These are phyloP conservation scores for Anastrepha obliqua DNA, from an alignment of 1,140 invertebrate genomes.

Conservation along the genomic window DNA sequence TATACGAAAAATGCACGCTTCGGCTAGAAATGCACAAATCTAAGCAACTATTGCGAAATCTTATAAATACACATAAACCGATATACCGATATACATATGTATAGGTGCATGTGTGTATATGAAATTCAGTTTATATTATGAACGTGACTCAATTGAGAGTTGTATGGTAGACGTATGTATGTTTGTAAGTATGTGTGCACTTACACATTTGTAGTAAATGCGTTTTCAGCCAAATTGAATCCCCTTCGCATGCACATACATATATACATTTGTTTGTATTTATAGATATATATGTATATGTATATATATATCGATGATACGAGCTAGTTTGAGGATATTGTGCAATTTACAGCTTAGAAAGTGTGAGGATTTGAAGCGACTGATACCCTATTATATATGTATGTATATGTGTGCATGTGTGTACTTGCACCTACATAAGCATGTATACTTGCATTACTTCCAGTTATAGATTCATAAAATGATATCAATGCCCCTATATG, in stretches of 20 bases:
- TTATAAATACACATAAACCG: background rate
- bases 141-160: constrained; percentile 15
- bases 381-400: background rate
- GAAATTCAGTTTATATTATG: background rate
- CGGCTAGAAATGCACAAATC: background rate
- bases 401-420: too few species aligned
- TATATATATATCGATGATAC: background rate
- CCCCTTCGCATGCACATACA: background rate
- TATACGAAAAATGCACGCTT: background rate
- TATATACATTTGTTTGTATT: too few species aligned
- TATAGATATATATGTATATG: too few species aligned
- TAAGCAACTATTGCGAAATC: background rate
- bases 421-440: background rate
- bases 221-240: background rate
- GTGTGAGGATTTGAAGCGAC: background rate
- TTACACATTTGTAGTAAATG: background rate
- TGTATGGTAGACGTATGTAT: background rate
- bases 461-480: background rate
- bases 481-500: background rate
- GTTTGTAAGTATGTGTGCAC: background rate
- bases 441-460: background rate
- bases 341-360: constrained; percentile 1
- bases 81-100: background rate
- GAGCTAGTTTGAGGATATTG: background rate
- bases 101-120: background rate